Evolutionary conservation across 2,888 invertebrate genomes (phyloP).

Genomic region (Drosophila putrida): DNA sequence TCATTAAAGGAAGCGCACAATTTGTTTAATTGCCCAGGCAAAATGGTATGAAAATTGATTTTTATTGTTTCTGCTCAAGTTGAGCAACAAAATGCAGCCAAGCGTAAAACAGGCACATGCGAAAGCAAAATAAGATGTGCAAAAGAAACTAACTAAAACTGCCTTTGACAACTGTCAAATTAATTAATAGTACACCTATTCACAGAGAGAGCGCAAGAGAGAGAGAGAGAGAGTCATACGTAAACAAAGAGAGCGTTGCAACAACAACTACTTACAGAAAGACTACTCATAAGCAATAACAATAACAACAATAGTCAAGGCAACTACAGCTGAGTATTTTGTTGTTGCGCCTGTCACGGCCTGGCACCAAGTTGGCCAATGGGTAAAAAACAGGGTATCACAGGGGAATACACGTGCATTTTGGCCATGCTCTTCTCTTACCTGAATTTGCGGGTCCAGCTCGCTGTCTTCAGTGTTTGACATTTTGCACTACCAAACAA

Average conservation of each 20-base stretch:
- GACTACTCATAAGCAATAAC: constrained; percentile 23
- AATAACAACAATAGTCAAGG: constrained; percentile 45
- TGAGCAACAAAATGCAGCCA: constrained; percentile 31
- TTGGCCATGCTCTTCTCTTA: constrained; percentile 62
- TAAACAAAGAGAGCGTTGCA: constrained; percentile 33
- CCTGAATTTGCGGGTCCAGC: constrained; percentile 85
- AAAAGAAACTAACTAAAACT: constrained; percentile 38
- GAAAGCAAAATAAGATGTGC: constrained; percentile 37
- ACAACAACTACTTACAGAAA: constrained; percentile 34
- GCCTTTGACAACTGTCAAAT: constrained; percentile 37
- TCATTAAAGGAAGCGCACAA: constrained; percentile 61
- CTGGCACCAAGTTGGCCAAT: constrained; percentile 29
- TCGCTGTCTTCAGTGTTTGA: constrained; percentile 80
- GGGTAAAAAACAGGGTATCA: background rate
- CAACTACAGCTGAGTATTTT: constrained; percentile 56
- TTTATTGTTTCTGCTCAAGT: constrained; percentile 22
- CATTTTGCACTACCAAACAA: constrained; percentile 57
- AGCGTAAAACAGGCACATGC: constrained; percentile 44
- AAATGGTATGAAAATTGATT: constrained; percentile 56
- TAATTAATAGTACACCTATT: constrained; percentile 38
- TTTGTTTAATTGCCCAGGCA: constrained; percentile 61
- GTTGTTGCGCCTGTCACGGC: constrained; percentile 39
- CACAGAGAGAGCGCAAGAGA: background rate
- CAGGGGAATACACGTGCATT: constrained; percentile 38
- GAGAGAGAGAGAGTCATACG: constrained; percentile 7